phyloP scores from a whole-genome alignment of 2,888 invertebrate genomes.

The Oxyteleia sp. region DNA sequence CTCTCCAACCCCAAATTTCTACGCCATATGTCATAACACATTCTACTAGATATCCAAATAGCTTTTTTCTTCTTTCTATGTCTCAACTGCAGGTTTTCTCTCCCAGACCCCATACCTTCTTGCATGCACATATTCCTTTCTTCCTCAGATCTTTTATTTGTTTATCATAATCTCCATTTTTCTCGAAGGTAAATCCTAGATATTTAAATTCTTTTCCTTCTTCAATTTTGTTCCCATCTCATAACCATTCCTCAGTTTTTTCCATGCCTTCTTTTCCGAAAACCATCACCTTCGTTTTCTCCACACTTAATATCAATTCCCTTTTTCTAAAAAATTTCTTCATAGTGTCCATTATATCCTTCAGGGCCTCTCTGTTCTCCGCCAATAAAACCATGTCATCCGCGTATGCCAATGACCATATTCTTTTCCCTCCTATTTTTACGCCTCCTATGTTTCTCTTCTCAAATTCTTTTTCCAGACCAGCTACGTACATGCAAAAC shows the following conservation, averaged over 20 bases:
- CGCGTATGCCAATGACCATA: too few relatives aligned
- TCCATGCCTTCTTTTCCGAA: not conserved
- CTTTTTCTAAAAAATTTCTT: conserved; percentile 36
- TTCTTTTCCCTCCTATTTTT: conserved; percentile 19
- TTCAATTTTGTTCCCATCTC: not conserved
- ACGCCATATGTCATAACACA: conserved; percentile 19
- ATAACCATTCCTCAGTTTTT: not conserved
- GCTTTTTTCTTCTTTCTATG: conserved; percentile 28
- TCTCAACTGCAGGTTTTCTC: conserved; percentile 29
- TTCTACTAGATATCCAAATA: conserved; percentile 36
- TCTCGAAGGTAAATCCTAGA: conserved; percentile 10
- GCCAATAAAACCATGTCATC: too few relatives aligned
- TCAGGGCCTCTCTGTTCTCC: too few relatives aligned
- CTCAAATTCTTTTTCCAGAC: conserved; percentile 15
- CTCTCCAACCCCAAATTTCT: conserved; percentile 33
- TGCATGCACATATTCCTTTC: conserved; percentile 30
- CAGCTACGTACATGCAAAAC: conserved; percentile 19
- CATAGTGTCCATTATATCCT: conserved; percentile 17
- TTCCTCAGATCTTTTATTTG: conserved; percentile 43
- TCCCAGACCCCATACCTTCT: conserved; percentile 31
- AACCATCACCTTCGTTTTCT: conserved; percentile 15
- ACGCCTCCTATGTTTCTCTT: conserved; percentile 13
- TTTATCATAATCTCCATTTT: conserved; percentile 12
- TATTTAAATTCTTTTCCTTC: not conserved
- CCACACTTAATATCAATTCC: conserved; percentile 47